Evolutionary conservation across 2,797 vertebrate species (phyloP).

Genomic region (Emys orbicularis): DNA sequence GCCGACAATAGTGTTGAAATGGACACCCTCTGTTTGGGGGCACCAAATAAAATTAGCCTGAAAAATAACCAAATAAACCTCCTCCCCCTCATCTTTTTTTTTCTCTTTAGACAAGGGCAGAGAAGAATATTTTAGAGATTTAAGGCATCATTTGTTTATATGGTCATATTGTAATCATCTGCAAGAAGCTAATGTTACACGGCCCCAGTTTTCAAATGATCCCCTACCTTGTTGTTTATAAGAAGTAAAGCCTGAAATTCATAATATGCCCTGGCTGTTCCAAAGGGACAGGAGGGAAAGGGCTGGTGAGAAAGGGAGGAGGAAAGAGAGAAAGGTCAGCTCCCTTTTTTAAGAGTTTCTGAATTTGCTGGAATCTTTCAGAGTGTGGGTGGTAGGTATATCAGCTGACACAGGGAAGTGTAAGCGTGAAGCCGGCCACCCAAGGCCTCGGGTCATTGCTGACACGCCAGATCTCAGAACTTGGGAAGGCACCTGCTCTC

Average conservation of each 20-base stretch:
- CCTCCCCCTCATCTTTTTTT: conserved; percentile 42
- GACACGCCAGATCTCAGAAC: conserved; percentile 81
- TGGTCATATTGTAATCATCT: conserved; percentile 84
- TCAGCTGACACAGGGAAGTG: conserved; percentile 86
- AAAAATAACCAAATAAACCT: conserved; percentile 59
- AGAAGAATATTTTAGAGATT: conserved; percentile 59
- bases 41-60: conserved; percentile 58
- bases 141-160: conserved; percentile 72
- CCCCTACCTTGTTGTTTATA: conserved; percentile 74
- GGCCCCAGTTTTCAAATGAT: conserved; percentile 60
- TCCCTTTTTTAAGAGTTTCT: conserved; percentile 75
- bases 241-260: conserved; percentile 63
- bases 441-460: conserved; percentile 86
- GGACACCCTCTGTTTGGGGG: conserved; percentile 29
- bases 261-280: conserved; percentile 36
- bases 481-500: conserved; percentile 86
- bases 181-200: conserved; percentile 88
- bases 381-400: conserved; percentile 85
- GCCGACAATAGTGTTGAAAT: conserved; percentile 3
- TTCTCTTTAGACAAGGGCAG: conserved; percentile 63
- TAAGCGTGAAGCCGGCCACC: conserved; percentile 86
- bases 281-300: conserved; percentile 43
- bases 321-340: conserved; percentile 75
- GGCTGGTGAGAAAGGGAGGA: conserved; percentile 32
- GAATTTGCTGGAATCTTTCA: conserved; percentile 79